Evolutionary conservation across 1,140 invertebrate genomes (phyloP), one percentile per base, ranked within the genome.

Genomic region (Delia radicum): DNA sequence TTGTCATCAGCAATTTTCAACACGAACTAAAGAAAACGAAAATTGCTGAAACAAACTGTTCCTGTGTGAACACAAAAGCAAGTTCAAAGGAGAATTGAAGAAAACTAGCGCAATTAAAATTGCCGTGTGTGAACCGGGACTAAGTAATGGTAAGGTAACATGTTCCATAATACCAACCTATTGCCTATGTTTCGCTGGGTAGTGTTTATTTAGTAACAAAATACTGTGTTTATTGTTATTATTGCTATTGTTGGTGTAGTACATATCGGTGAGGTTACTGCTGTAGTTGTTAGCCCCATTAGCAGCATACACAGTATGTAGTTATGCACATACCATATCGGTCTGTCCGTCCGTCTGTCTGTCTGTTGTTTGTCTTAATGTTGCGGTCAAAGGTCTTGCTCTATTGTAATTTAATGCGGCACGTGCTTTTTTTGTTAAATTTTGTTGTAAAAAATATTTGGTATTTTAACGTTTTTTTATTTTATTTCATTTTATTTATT

Each of bases 321-420:
- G 12, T 48, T 48, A 13, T 10, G 8, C 33, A 37, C 3, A 42
- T 42, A 13, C 37, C 37, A 42, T 42, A 5, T 1, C 37, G 12
- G n/a, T 3, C 46, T 18, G 46, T 48, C 46, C n/a, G 46, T 48
- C 0, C n/a, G 12, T 48, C 46, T 48, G 15, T 21, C 48, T 7
- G 48, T 55, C 48, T 55, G n/a, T 55, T 55, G 48, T 55, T 55
- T 55, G 48, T 21, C 48, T 55, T 55, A 55, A 55, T 55, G 48
- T 24, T 55, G 48, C 48, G 48, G 48, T 55, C 48, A 55, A 55
- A 55, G 48, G 48, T 55, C 48, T 21, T 55, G 15, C n/a, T 21
- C 48, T 55, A 55, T 55, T 55, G 48, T 55, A 55, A 55, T 55
- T 24, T 55, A 55, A 55, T 55, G 48, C 48, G 48, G 48, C 48